Evolutionary conservation across 2,888 invertebrate genomes (phyloP).

Genomic region (Tenodera sinensis): DNA sequence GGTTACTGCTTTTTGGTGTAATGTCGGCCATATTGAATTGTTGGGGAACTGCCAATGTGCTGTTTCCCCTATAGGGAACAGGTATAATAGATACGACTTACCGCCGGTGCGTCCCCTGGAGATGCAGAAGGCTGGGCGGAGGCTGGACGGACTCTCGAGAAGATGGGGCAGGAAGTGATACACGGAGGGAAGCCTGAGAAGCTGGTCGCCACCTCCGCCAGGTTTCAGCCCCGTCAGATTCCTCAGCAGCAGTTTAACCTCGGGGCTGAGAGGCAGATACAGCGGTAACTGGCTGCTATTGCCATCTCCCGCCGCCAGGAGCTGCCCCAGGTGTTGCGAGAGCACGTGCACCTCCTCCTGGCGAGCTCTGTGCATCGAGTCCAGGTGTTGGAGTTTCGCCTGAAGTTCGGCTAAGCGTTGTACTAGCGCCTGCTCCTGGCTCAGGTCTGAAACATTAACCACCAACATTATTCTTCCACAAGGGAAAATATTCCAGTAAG

Average conservation of each 20-base stretch:
- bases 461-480: background rate
- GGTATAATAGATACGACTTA: no score
- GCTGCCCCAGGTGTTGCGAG: constrained; percentile 59
- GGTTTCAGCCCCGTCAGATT: constrained; percentile 53
- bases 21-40: no score
- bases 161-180: constrained; percentile 86
- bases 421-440: constrained; percentile 62
- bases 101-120: constrained; percentile 67
- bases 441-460: constrained; percentile 53
- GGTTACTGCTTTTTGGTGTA: no score
- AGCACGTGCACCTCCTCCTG: constrained; percentile 72
- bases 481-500: background rate
- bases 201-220: constrained; percentile 45
- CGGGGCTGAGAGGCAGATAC: constrained; percentile 42
- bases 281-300: background rate
- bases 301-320: constrained; percentile 37
- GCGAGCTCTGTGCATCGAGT: constrained; percentile 70
- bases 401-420: constrained; percentile 72
- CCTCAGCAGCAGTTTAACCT: constrained; percentile 45
- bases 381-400: constrained; percentile 72
- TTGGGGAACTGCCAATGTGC: no score
- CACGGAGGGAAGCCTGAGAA: constrained; percentile 70
- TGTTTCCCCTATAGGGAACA: no score
- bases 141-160: constrained; percentile 69
- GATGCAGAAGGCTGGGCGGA: constrained; percentile 74